Percentiles rank a stretch among this genome's conserved stretches.
These are phyloP conservation scores for Papilio protenor DNA, from an alignment of 2,888 invertebrate species.

Conservation along the genomic window DNA sequence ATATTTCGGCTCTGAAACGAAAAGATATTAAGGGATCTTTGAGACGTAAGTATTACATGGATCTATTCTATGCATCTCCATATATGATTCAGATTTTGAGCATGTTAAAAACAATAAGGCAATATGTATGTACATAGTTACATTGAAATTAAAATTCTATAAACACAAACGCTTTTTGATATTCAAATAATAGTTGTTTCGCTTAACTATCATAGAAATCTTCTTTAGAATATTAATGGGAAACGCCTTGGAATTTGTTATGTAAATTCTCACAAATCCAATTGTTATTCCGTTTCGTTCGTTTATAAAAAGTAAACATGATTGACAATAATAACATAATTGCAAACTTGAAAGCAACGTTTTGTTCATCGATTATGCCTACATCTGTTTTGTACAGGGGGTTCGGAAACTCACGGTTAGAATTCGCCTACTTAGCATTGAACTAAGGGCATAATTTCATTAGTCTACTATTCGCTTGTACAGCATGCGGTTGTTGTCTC, in stretches of 20 bases:
- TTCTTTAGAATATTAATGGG: slow-evolving; percentile 13
- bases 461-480: no score
- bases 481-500: no score
- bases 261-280: slow-evolving; percentile 1
- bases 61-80: neutral
- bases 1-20: no score
- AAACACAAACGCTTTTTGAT: neutral
- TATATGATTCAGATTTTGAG: neutral
- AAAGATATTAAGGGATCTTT: neutral
- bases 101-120: neutral
- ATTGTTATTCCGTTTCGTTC: neutral
- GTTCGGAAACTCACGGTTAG: no score
- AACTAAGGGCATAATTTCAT: no score
- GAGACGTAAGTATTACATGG: neutral
- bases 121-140: neutral
- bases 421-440: no score
- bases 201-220: slow-evolving; percentile 17
- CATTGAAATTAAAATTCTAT: slow-evolving; percentile 8
- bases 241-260: slow-evolving; percentile 5
- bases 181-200: slow-evolving; percentile 11
- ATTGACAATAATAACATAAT: neutral
- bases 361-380: neutral
- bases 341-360: slow-evolving; percentile 1
- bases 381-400: no score
- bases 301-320: slow-evolving; percentile 10